A percentile compares a stretch with the other conserved stretches of the same genome.
These are phyloP conservation scores for Lithodes maja DNA, from an alignment of 2,888 invertebrate species.

Conservation along the genomic window DNA sequence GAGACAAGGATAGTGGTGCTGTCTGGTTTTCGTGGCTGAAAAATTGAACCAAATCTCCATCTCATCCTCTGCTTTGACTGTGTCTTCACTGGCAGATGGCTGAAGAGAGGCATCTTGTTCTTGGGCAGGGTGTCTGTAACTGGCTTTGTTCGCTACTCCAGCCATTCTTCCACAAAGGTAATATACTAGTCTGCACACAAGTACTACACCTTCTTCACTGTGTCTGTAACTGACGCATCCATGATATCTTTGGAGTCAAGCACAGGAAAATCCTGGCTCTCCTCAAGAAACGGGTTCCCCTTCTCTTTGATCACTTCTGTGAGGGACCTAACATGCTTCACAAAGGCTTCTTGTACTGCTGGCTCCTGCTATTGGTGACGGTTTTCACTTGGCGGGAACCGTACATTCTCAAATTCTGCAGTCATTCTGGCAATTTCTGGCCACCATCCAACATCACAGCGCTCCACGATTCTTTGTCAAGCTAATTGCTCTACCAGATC, in stretches of 20 bases:
- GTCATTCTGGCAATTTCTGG: slow-evolving; percentile 31
- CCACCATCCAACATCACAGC: slow-evolving; percentile 17
- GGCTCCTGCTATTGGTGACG: slow-evolving; percentile 17
- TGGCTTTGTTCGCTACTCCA: slow-evolving; percentile 25
- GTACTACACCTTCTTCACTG: slow-evolving; percentile 15
- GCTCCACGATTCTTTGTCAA: slow-evolving; percentile 25
- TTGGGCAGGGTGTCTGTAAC: slow-evolving; percentile 22
- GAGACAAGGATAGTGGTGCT: slow-evolving; percentile 32
- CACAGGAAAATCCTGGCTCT: background rate
- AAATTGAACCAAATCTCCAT: slow-evolving; percentile 24
- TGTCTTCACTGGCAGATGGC: slow-evolving; percentile 25
- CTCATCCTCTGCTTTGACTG: slow-evolving; percentile 31
- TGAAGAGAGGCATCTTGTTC: slow-evolving; percentile 29
- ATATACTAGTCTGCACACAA: background rate
- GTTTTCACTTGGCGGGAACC: slow-evolving; percentile 27
- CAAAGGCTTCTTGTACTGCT: slow-evolving; percentile 15
- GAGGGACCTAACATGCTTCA: slow-evolving; percentile 29
- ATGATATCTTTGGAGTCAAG: slow-evolving; percentile 16
- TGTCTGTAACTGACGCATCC: slow-evolving; percentile 23
- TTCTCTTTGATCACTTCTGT: slow-evolving; percentile 23
- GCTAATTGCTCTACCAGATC: slow-evolving; percentile 27
- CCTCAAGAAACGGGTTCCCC: slow-evolving; percentile 12
- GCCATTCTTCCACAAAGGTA: slow-evolving; percentile 25
- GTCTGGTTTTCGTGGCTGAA: slow-evolving; percentile 36
- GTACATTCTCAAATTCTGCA: slow-evolving; percentile 24